Evolutionary conservation across 2,797 vertebrate genomes (phyloP), one percentile per base, ranked within the genome.

Genomic region (Alouatta caraya): DNA sequence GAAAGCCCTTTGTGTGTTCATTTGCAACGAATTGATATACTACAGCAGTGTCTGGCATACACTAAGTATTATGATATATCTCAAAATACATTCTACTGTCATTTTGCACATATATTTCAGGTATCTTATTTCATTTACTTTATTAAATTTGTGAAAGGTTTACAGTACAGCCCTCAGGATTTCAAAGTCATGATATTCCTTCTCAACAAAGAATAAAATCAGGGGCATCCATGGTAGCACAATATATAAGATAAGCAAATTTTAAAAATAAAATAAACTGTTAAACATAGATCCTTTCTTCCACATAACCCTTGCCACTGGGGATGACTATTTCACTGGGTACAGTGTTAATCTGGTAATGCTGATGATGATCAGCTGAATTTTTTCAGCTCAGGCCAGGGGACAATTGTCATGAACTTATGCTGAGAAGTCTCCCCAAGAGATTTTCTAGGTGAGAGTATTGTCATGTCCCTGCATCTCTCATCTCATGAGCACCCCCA

Each of bases 181-280:
- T 83, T 75, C n/a, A 81, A 96, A 96, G 13, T 44, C 30, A 57
- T 44, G 21, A 39, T 88, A 59, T 64, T 30, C 21, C 22, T 50
- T 82, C 42, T 42, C 39, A 73, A 55, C 13, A 87, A 86, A 92
- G 59, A 92, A 81, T 78, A 88, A 73, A 87, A 61, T 37, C 28
- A 90, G 72, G n/a, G 5, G 1, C 50, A 44, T 72, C 46, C 42
- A 50, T 37, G 55, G 46, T 8, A 82, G 19, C 13, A 39, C 3
- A 42, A 19, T 30, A 64, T 3, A 75, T 48, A 73, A 87, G 39
- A 33, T 37, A 50, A 81, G 15, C 15, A 73, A 22, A n/a, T 33
- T 52, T 64, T 30, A 5, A 0, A 61, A 90, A 42, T 44, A n/a
- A 76, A 90, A 46, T 30, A 24, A 76, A 26, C 55, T 37, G 44